Percentiles rank a stretch among this genome's conserved stretches.
Evolutionary conservation across 2,113 vertebrate species (phyloP).

Genomic region (Rutilus rutilus): DNA sequence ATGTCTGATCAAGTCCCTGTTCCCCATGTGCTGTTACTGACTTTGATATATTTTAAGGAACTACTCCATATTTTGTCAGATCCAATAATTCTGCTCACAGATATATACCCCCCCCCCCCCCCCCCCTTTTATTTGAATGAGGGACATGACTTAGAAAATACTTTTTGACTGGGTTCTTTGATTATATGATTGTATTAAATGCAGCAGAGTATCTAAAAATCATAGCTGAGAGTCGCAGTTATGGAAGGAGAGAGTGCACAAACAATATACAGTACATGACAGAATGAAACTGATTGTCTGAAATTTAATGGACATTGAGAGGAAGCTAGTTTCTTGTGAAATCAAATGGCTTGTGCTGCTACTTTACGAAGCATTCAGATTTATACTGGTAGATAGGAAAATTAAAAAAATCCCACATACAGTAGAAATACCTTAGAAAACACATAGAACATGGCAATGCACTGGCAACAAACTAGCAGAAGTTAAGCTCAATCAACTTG

Average conservation of each 20-base stretch:
- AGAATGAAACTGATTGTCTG: background rate
- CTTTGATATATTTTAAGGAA: conserved; percentile 49
- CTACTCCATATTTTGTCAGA: conserved; percentile 33
- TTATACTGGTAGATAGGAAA: background rate
- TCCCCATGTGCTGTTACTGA: conserved; percentile 14
- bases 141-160: conserved; percentile 4
- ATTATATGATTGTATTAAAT: conserved; percentile 25
- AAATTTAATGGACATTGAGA: background rate
- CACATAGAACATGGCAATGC: background rate
- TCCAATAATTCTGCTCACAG: conserved; percentile 21
- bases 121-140: conserved; percentile 40
- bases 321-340: background rate
- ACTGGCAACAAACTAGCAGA: background rate
- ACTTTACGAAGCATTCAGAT: background rate
- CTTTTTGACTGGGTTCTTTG: conserved; percentile 20
- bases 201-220: conserved; percentile 11
- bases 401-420: background rate
- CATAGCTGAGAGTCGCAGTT: conserved; percentile 29
- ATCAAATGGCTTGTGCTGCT: background rate
- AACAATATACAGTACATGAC: background rate
- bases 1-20: conserved; percentile 26
- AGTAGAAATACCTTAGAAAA: too few species aligned
- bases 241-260: conserved; percentile 34
- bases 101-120: too few species aligned
- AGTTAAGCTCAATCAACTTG: too few species aligned